Base-by-base conservation (phyloP, 2,797 vertebrate species). In the Enoplosus armatus region DNA sequence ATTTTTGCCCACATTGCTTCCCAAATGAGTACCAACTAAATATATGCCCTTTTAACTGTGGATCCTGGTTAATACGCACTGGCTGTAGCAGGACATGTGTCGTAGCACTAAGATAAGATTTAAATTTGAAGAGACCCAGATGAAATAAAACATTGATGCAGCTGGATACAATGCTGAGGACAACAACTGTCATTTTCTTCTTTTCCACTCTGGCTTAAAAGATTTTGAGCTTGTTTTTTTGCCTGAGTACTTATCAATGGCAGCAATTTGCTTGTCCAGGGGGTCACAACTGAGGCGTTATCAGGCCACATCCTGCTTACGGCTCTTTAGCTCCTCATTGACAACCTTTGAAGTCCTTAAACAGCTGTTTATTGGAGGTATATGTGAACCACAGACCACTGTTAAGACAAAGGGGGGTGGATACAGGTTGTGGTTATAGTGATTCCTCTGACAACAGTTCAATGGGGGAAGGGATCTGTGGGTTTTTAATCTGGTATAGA, bases 291-390 rank as follows among this genome's bases (percentile, higher is more conserved):
- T 1, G 11, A 78, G 66, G 87, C 87, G 79, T 24, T 6, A 82
- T 65, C 51, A 54, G 33, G 83, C 60, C 68, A 85, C 82, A 82
- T 90, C 83, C 87, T 90, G 79, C 71, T 79, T 26, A 22, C 35
- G 26, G 62, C 79, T 70, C 71, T 72, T 85, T 69, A 71, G 66
- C 59, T 79, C 75, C 77, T 85, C 85, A 70, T 27, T 59, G 55
- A 72, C 72, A 59, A 41, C 72, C 84, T 94, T 90, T 93, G 84
- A 95, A 93, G 92, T 86, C 58, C 39, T 69, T 85, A 59, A 92
- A 86, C 83, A 88, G 82, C 83, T 85, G 86, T 77, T 84, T 89
- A 91, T 84, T 83, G 80, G 73, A 79, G 61, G 61, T 27, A 20
- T 37, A 65, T 22, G n/a, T 79, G 69, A 76, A 77, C 72, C 73